Base-by-base conservation (phyloP, 2,113 vertebrate species). In the Oryzias javanicus region DNA sequence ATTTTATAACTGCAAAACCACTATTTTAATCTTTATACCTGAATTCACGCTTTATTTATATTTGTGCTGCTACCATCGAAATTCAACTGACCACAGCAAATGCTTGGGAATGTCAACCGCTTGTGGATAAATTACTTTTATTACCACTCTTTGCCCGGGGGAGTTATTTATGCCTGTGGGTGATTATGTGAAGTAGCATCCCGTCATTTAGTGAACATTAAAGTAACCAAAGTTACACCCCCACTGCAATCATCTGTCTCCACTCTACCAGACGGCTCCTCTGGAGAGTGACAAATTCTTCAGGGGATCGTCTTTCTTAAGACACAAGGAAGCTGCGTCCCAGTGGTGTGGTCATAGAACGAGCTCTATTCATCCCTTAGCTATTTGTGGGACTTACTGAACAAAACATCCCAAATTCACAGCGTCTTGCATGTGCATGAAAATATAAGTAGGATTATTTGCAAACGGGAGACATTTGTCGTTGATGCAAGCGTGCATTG, bases 261-360 rank as follows among this genome's bases (percentile, higher is more conserved):
- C 57, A 51, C 65, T 51, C 47, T 69, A 79, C 67, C 59, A 72
- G 68, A 78, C 24, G 60, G 53, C 19, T 59, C 7, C 63, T 48
- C 56, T n/a, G 50, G 63, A 18, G 55, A 51, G 86, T 64, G 84
- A 81, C 42, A 89, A 64, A 90, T 90, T 83, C 81, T 67, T 68
- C 41, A 74, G 75, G 74, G 60, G 81, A 78, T 88, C 60, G 13
- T 19, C 56, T 90, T 89, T 82, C 83, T 83, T 68, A 27, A 81
- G 72, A 86, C 62, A 86, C 67, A 79, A 14, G 20, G 42, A 66
- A 50, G 64, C 56, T 62, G 67, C 55, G 66, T 82, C 80, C 60
- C 66, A 52, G 5, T 60, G 58, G 57, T 80, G 80, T 68, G 79
- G 68, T 86, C 53, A 74, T 71, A 58, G 52, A 64, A 73, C 61